A percentile compares a stretch with the other conserved stretches of the same genome.
Conservation (phyloP, 2,113 vertebrate species). For the Thryonomys swinderianus region DNA sequence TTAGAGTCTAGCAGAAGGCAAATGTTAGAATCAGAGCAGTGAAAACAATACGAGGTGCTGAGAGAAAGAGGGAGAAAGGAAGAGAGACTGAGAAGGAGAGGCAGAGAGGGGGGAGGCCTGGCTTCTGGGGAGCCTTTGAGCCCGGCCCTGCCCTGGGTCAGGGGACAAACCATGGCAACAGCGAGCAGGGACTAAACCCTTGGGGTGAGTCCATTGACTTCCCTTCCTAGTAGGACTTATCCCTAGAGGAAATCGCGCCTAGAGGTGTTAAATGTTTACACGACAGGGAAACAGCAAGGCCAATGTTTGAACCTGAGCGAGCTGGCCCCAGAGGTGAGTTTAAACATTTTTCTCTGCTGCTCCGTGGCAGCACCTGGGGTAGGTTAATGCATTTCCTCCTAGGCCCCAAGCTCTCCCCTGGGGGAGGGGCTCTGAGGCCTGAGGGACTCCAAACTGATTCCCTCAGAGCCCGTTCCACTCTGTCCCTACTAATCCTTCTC, state of each 20-base stretch:
- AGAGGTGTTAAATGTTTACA: background rate
- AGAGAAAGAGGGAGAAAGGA: too few relatives aligned
- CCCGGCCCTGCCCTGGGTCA: background rate
- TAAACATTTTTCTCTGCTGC: background rate
- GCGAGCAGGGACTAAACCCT: background rate
- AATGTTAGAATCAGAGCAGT: background rate
- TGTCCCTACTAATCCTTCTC: background rate
- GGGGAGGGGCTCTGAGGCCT: background rate
- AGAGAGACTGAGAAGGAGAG: too few relatives aligned
- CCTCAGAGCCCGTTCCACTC: background rate
- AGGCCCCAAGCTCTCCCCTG: background rate
- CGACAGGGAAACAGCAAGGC: background rate
- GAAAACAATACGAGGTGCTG: background rate
- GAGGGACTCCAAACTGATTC: background rate
- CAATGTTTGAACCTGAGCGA: background rate
- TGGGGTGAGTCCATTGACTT: background rate
- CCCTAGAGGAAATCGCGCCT: conserved; percentile 41
- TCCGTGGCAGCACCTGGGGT: background rate
- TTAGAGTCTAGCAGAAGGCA: background rate
- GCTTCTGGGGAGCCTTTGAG: background rate
- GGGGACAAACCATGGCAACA: background rate
- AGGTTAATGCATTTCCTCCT: background rate
- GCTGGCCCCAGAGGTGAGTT: background rate
- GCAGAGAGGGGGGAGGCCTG: background rate
- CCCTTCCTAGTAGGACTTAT: background rate